Evolutionary conservation across 2,113 vertebrate species (phyloP), one percentile per base, ranked within the genome.

Genomic region (Seriola rivoliana): DNA sequence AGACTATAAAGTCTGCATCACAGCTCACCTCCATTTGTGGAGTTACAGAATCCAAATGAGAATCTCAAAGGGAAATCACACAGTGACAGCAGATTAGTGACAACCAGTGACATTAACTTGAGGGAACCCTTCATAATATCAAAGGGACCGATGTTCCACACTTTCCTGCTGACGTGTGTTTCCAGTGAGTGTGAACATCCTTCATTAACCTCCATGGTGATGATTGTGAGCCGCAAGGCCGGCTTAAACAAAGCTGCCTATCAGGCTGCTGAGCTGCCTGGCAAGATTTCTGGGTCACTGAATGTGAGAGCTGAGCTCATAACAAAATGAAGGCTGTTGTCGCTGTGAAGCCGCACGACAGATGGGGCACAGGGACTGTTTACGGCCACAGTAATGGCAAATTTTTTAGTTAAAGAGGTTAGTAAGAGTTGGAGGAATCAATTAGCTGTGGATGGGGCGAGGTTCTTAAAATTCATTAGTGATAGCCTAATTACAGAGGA

Each of bases 381-480:
- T 92, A 80, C 42, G 52, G 80, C 48, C 16, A 19, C 17, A 23
- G 72, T 63, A 52, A 72, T 44, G 69, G 72, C 62, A 91, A 80
- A 81, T 58, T 88, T 92, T 90, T 80, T 59, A 75, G 82, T 90
- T 91, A 76, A 93, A 92, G 82, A 87, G 88, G 91, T 93, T 91
- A 79, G 80, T n/a, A 71, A 58, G 81, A 90, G 82, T 90, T 68
- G 78, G 69, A 83, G 67, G 84, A 94, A 92, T 94, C 93, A 93
- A 91, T 94, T 94, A 91, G 80, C 78, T 89, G 81, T 57, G 40
- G 72, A 81, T 72, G 62, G 66, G 79, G 68, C 11, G 25, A 79
- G 75, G 76, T 89, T 93, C 90, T 88, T 85, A 90, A 93, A 91
- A 93, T 94, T 89, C 86, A 94, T 95, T 93, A 93, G 90, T 87